phyloP scores from a whole-genome alignment of 1,140 invertebrate genomes.

The Neelides sp. region DNA sequence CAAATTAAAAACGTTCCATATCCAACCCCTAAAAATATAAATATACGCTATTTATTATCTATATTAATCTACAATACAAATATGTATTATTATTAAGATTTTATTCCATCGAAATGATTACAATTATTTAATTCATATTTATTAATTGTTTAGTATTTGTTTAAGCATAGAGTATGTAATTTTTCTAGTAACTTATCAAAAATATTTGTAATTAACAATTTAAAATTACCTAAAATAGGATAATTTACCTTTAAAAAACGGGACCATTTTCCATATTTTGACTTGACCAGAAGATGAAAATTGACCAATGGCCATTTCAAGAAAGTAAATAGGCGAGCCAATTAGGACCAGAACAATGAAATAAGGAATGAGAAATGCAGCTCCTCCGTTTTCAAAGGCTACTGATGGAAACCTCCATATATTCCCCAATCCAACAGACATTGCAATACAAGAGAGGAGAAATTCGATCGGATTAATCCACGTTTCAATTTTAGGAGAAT shows the following conservation, averaged over 20 bases:
- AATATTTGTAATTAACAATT: no score
- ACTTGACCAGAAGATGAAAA: slow-evolving; percentile 36
- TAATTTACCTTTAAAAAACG: no score
- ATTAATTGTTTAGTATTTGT: no score
- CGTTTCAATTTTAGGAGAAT: no score
- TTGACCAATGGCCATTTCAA: slow-evolving; percentile 43
- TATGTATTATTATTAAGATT: no score
- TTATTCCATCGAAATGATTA: no score
- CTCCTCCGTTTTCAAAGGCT: slow-evolving; percentile 34
- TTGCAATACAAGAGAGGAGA: slow-evolving; percentile 36
- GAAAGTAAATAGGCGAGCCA: slow-evolving; percentile 43
- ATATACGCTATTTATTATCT: no score
- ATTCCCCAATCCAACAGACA: slow-evolving; percentile 38
- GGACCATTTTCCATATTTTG: slow-evolving; percentile 35
- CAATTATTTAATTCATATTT: no score
- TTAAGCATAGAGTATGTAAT: no score
- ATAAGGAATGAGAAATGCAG: slow-evolving; percentile 49
- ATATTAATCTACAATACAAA: no score
- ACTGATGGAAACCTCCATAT: slow-evolving; percentile 46
- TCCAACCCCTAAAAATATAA: slow-evolving; percentile 36
- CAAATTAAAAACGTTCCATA: slow-evolving; percentile 35
- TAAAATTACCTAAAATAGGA: no score
- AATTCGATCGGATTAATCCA: slow-evolving; percentile 37
- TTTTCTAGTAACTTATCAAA: no score
- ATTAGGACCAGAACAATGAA: slow-evolving; percentile 45